These are phyloP conservation scores for Xestia c-nigrum DNA, from an alignment of 2,888 invertebrate genomes.

Conservation along the genomic window DNA sequence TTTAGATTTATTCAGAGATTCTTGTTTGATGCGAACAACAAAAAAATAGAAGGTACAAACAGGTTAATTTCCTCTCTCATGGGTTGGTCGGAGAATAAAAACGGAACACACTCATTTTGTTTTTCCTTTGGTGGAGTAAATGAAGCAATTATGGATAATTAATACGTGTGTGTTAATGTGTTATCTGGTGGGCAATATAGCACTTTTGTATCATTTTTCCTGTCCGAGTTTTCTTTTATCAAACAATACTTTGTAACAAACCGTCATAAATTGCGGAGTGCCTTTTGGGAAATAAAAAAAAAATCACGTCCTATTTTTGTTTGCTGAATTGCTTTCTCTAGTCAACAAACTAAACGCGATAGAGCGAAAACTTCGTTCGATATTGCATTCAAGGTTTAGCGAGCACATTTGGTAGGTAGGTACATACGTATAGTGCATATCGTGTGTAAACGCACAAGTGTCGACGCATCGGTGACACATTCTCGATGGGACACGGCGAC, in stretches of 20 bases:
- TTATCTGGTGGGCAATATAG: constrained; percentile 31
- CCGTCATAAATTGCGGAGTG: background rate
- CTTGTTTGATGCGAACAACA: constrained; percentile 40
- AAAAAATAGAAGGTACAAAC: constrained; percentile 44
- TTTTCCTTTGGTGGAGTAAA: constrained; percentile 29
- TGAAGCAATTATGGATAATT: constrained; percentile 46
- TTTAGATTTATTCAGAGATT: constrained; percentile 58
- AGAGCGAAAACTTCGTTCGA: constrained; percentile 22
- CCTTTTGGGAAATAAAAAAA: constrained; percentile 1
- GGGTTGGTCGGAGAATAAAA: constrained; percentile 23
- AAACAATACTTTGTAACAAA: constrained; percentile 10
- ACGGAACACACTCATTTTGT: constrained; percentile 27
- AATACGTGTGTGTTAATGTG: constrained; percentile 16
- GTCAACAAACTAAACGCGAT: constrained; percentile 7
- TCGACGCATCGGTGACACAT: constrained; percentile 79
- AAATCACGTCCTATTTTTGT: background rate
- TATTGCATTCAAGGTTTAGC: constrained; percentile 29
- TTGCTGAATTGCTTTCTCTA: constrained; percentile 21
- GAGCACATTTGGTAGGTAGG: constrained; percentile 19
- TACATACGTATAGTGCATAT: constrained; percentile 2
- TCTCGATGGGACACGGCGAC: constrained; percentile 70
- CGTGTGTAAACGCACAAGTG: constrained; percentile 69
- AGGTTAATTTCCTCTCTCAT: constrained; percentile 40
- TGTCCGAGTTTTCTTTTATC: constrained; percentile 5
- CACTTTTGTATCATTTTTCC: constrained; percentile 11